Base-by-base conservation (phyloP, 2,888 invertebrate species). In the Molorchus minor region DNA sequence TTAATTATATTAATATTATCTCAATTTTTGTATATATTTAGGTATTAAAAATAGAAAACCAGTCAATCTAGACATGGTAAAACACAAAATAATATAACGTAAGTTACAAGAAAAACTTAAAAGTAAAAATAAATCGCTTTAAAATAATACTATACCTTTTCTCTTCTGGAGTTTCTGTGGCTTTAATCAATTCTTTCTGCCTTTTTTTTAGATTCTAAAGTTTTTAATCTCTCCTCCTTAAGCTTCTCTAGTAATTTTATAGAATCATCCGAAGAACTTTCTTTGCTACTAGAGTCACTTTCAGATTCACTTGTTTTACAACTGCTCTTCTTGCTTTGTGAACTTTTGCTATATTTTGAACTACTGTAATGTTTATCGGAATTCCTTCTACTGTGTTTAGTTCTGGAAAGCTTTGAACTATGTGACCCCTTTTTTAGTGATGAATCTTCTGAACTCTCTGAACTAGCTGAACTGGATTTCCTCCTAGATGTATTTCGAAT, bases 141-240 rank as follows among this genome's bases (percentile, higher is more conserved):
- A 38, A 10, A 38, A 20, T 21, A 30, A 7, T 30, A 2, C 12
- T 30, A 5, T 38, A 70, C 83, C 86, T 83, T 77, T 98, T 98
- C 77, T 99, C 96, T 79, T 97, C 98, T 0, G 98, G 93, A 0
- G 97, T 97, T 83, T 99, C 98, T 53, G 88, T 88, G 0, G 92
- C 90, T 80, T 99, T 99, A 75, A 88, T 76, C 51, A 87, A 72
- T 69, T 93, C 92, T 70, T 94, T 94, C 56, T 87, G 83, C 1
- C n/a, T 85, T 85, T 58, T 84, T 86, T 51, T 84, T 86, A 43
- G 91, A 89, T 20, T 90, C 86, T 5, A 86, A 80, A 33, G 87
- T 82, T 47, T 86, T 84, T 12, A 87, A 69, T 0, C 93, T 82
- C 71, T 93, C 91, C 0, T 88, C 86, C 73, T 92, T 89, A 12